Evolutionary conservation across 2,113 vertebrate genomes (phyloP).

Genomic region (Paedocypris sp.): DNA sequence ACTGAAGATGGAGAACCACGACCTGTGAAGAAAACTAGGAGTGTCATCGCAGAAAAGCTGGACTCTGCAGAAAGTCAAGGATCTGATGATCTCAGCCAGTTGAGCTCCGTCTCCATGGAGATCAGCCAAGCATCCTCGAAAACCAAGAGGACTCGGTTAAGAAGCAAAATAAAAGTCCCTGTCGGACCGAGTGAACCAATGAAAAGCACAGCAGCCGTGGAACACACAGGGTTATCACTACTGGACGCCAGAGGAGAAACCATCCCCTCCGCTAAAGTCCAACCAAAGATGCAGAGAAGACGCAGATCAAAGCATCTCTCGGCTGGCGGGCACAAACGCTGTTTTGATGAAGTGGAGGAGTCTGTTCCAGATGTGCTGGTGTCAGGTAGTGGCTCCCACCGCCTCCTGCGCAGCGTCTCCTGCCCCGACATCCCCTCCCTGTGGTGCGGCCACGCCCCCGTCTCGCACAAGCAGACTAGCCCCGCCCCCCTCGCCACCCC

Average conservation of each 20-base stretch:
- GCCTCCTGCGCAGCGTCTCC: slow-evolving; percentile 66
- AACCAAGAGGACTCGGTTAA: neutral
- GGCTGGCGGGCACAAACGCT: no score
- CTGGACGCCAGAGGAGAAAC: neutral
- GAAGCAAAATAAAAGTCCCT: neutral
- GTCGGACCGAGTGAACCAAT: neutral
- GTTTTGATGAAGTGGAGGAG: slow-evolving; percentile 8
- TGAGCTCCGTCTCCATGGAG: no score
- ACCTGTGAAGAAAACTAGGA: neutral
- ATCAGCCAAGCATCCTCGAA: no score
- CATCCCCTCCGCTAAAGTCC: no score
- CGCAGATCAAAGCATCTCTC: no score
- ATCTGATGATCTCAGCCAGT: no score
- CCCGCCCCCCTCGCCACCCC: slow-evolving; percentile 20
- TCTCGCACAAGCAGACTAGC: slow-evolving; percentile 20
- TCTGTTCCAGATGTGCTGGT: neutral
- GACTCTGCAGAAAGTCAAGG: neutral
- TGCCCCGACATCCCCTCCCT: slow-evolving; percentile 62
- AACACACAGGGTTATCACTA: no score
- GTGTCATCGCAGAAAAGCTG: neutral
- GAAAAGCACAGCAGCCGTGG: neutral
- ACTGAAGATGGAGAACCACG: neutral
- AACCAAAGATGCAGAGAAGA: no score
- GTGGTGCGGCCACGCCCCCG: slow-evolving; percentile 19
- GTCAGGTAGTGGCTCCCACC: slow-evolving; percentile 16